These are phyloP conservation scores for Aphyosemion australe DNA, from an alignment of 2,113 vertebrate species.

Conservation along the genomic window DNA sequence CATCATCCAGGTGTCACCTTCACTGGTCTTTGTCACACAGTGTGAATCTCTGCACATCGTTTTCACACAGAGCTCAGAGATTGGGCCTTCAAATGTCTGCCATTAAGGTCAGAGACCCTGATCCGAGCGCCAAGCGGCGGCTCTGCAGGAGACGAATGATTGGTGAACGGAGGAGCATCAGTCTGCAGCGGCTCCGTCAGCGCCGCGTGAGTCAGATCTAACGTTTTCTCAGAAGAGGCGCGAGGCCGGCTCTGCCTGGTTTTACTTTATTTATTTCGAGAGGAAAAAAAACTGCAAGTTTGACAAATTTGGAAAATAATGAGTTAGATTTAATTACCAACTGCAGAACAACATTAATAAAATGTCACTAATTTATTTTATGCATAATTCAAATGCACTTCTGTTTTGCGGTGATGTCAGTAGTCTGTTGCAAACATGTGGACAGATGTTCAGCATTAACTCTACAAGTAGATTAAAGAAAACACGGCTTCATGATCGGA, in stretches of 20 bases:
- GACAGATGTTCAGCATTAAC: too few relatives aligned
- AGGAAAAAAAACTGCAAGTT: too few relatives aligned
- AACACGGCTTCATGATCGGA: too few relatives aligned
- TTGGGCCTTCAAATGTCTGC: conserved; percentile 17
- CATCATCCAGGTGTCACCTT: conserved; percentile 45
- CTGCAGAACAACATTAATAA: too few relatives aligned
- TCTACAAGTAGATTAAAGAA: too few relatives aligned
- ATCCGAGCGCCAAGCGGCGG: conserved; percentile 2
- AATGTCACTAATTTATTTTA: too few relatives aligned
- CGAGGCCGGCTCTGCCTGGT: not conserved
- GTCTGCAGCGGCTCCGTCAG: not conserved
- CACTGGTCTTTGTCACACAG: conserved; percentile 33
- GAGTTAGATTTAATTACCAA: too few relatives aligned
- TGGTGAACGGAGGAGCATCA: conserved; percentile 8
- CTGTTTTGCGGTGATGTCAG: too few relatives aligned
- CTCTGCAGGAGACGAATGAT: conserved; percentile 16
- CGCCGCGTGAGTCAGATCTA: not conserved
- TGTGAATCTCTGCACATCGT: conserved; percentile 17
- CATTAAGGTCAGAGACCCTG: conserved; percentile 38
- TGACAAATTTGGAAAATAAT: too few relatives aligned
- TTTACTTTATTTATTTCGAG: too few relatives aligned
- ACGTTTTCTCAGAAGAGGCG: not conserved
- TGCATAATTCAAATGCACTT: too few relatives aligned
- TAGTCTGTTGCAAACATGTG: too few relatives aligned
- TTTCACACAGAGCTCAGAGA: conserved; percentile 41